phyloP scores from a whole-genome alignment of 2,797 vertebrate species.

The Leptodactylus fallax region DNA sequence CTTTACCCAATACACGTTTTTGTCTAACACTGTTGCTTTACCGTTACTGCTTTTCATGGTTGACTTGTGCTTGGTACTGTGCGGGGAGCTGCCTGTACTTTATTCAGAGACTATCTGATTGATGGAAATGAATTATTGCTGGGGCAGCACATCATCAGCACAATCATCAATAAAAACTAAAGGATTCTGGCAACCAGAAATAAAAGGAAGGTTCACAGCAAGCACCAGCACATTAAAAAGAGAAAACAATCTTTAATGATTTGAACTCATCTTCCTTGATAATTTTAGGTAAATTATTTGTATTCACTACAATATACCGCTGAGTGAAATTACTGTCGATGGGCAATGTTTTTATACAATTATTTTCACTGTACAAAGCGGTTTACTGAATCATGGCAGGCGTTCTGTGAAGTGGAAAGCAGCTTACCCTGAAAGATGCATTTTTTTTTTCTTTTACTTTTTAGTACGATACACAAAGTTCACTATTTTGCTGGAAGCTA shows the following conservation, averaged over 20 bases:
- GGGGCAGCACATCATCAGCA: constrained; percentile 46
- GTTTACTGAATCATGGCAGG: constrained; percentile 33
- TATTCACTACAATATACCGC: constrained; percentile 12
- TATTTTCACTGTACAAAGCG: constrained; percentile 26
- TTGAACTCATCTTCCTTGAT: constrained; percentile 12
- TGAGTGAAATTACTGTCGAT: constrained; percentile 3
- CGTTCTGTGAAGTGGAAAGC: constrained; percentile 38
- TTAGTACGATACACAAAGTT: constrained; percentile 29
- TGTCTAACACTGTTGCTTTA: constrained; percentile 9
- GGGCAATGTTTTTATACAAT: constrained; percentile 32
- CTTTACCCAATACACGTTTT: neutral
- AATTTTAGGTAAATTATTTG: constrained; percentile 49
- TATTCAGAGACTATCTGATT: constrained; percentile 49
- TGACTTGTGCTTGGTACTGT: constrained; percentile 35
- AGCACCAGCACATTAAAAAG: constrained; percentile 17
- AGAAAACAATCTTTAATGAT: constrained; percentile 39
- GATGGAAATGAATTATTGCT: constrained; percentile 58
- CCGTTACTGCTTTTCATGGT: constrained; percentile 44
- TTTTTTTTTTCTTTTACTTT: constrained; percentile 33
- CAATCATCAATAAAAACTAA: constrained; percentile 49
- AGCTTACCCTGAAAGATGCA: constrained; percentile 26
- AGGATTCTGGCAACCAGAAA: constrained; percentile 43
- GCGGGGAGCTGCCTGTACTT: constrained; percentile 37
- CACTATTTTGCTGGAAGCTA: constrained; percentile 23
- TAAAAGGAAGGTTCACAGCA: constrained; percentile 36